Conservation (phyloP, 2,888 invertebrate genomes). For the Volucella bombylans region DNA sequence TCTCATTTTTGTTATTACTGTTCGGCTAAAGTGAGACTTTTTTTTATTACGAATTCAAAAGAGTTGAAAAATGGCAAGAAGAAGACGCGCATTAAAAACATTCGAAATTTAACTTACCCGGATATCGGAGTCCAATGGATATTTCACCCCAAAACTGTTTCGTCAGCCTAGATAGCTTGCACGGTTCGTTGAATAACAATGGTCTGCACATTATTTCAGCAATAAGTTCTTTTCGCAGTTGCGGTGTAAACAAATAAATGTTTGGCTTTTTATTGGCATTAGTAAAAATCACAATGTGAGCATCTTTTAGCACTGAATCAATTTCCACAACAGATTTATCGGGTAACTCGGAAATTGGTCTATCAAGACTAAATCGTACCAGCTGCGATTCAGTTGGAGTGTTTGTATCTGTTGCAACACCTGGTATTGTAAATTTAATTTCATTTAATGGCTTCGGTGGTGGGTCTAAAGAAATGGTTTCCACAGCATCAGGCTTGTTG, state of each 20-base stretch:
- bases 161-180: slow-evolving; percentile 39
- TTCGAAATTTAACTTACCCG: slow-evolving; percentile 31
- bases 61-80: not conserved
- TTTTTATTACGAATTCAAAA: too few species aligned
- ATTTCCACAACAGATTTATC: slow-evolving; percentile 43
- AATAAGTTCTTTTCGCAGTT: slow-evolving; percentile 50
- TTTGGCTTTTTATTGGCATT: not conserved
- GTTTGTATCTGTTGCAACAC: not conserved
- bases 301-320: slow-evolving; percentile 34
- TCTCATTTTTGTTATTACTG: too few species aligned
- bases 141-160: slow-evolving; percentile 52
- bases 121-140: slow-evolving; percentile 23
- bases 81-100: not conserved
- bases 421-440: slow-evolving; percentile 53
- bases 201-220: slow-evolving; percentile 68
- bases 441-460: slow-evolving; percentile 23
- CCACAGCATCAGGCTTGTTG: too few species aligned
- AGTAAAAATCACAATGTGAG: slow-evolving; percentile 40
- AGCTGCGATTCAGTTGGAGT: not conserved
- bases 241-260: slow-evolving; percentile 42
- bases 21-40: too few species aligned
- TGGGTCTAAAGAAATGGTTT: not conserved
- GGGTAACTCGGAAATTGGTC: slow-evolving; percentile 32
- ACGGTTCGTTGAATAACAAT: slow-evolving; percentile 59
- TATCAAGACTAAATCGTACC: slow-evolving; percentile 42